These are phyloP conservation scores for Patella depressa DNA, from an alignment of 2,888 invertebrate genomes.

Conservation along the genomic window DNA sequence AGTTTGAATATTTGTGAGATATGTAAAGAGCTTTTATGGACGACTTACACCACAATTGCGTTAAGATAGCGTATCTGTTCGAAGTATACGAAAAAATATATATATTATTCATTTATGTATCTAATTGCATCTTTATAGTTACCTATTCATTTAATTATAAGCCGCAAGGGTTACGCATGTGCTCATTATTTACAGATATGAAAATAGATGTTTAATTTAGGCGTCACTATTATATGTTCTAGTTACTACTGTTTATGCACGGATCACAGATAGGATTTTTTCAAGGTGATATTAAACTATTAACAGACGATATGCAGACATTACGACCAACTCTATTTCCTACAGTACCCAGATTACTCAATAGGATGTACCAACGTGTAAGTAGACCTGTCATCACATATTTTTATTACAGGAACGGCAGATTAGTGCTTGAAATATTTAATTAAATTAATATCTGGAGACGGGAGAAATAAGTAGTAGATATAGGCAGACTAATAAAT, in stretches of 20 bases:
- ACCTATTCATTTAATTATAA: too few relatives aligned
- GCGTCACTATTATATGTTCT: neutral
- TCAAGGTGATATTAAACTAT: conserved; percentile 62
- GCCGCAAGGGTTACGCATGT: too few relatives aligned
- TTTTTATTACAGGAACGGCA: neutral
- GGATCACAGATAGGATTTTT: conserved; percentile 74
- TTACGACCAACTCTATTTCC: conserved; percentile 67
- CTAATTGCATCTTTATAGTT: too few relatives aligned
- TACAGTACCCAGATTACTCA: conserved; percentile 69
- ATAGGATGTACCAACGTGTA: conserved; percentile 69
- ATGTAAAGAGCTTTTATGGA: too few relatives aligned
- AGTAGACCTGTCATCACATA: neutral
- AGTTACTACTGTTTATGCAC: conserved; percentile 80
- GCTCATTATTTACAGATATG: too few relatives aligned
- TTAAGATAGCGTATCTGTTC: too few relatives aligned
- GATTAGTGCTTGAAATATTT: neutral
- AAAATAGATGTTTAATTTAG: too few relatives aligned
- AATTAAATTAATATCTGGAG: neutral
- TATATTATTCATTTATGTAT: too few relatives aligned
- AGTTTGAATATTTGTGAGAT: too few relatives aligned
- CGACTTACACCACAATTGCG: too few relatives aligned
- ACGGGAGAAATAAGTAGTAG: neutral
- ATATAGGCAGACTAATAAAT: neutral
- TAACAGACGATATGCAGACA: conserved; percentile 65
- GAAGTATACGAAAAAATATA: too few relatives aligned